A percentile compares a stretch with the other conserved stretches of the same genome.
Evolutionary conservation across 53 echinoderm and acorn worm genomes (phyloP).

Genomic region (Holothuria leucospilota): DNA sequence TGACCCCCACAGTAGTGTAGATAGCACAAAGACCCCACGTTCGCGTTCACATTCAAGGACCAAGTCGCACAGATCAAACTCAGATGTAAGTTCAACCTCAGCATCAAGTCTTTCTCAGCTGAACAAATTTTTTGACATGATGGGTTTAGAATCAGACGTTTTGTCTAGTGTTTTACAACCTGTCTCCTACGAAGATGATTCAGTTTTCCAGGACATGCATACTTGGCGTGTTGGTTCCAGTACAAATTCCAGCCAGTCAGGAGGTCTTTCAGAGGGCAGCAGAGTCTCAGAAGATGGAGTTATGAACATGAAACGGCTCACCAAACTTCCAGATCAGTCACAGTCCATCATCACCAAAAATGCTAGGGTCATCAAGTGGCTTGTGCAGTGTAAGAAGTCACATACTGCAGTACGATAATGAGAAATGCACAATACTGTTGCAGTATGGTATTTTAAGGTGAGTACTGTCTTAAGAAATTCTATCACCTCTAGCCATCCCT

Average conservation of each 20-base stretch:
- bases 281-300: constrained; percentile 88
- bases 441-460: no score
- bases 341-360: constrained; percentile 92
- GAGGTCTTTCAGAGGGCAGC: constrained; percentile 75
- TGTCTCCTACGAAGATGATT: constrained; percentile 60
- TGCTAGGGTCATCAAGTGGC: constrained; percentile 96
- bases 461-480: no score
- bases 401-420: constrained; percentile 5
- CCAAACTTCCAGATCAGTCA: constrained; percentile 84
- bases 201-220: constrained; percentile 91
- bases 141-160: constrained; percentile 86
- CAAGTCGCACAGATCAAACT: constrained; percentile 54
- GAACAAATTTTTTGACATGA: constrained; percentile 89
- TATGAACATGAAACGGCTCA: constrained; percentile 67
- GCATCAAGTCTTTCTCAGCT: constrained; percentile 66
- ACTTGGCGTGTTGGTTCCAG: constrained; percentile 57
- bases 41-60: constrained; percentile 18
- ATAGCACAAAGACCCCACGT: constrained; percentile 20
- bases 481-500: no score
- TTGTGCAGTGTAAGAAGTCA: constrained; percentile 90
- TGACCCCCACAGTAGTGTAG: constrained; percentile 28
- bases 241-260: constrained; percentile 33
- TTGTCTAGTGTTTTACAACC: constrained; percentile 58
- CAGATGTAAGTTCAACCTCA: constrained; percentile 60
- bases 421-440: no score